Evolutionary conservation across 2,797 vertebrate species (phyloP).

Genomic region (Propithecus perrieri): DNA sequence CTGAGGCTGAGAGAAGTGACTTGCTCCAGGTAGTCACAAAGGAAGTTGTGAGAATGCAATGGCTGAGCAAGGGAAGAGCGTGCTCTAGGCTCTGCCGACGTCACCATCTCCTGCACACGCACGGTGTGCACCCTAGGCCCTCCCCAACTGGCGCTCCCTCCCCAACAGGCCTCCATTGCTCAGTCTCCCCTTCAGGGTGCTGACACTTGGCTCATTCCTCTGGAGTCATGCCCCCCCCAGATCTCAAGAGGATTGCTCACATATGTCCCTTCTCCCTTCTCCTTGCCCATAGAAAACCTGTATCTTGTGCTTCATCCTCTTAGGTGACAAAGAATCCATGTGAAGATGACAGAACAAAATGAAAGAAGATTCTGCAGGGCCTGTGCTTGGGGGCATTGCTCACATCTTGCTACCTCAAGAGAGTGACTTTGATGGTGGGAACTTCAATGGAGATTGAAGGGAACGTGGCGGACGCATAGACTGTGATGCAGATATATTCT

Average conservation of each 20-base stretch:
- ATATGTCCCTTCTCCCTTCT: accelerated
- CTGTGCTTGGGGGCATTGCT: background rate
- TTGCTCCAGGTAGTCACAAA: background rate
- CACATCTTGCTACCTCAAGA: background rate
- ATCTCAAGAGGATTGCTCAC: background rate
- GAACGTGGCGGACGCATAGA: background rate
- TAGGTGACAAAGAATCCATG: background rate
- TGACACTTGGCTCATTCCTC: background rate
- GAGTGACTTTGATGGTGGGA: background rate
- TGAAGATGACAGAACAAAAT: background rate
- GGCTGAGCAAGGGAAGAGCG: background rate
- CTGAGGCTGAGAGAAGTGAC: background rate
- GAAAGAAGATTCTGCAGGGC: background rate
- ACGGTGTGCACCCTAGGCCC: background rate
- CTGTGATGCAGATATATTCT: background rate
- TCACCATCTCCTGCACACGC: background rate
- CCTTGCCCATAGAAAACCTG: background rate
- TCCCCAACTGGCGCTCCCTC: background rate
- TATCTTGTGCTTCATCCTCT: background rate
- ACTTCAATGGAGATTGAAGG: background rate
- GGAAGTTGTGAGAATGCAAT: background rate
- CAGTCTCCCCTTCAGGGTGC: background rate
- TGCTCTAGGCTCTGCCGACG: background rate
- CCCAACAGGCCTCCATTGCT: background rate
- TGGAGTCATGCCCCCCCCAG: no score